Percentiles rank a stretch among this genome's conserved stretches.
phyloP scores from a whole-genome alignment of 2,888 invertebrate genomes.

The Alentia gelatinosa region DNA sequence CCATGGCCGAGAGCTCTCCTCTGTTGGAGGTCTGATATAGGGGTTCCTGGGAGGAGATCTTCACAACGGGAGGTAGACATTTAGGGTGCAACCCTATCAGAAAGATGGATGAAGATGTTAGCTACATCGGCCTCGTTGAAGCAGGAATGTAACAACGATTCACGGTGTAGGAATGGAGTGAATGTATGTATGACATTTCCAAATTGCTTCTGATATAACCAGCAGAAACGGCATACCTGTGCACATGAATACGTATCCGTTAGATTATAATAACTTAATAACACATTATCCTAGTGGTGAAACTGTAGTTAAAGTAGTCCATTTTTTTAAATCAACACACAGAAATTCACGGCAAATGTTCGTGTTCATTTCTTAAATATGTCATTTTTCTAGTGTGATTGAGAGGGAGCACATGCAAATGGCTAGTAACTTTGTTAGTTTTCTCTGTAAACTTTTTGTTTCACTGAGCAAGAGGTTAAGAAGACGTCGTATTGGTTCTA shows the following conservation, averaged over 20 bases:
- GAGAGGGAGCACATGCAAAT: no score
- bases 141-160: not conserved
- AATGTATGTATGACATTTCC: not conserved
- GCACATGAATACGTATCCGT: no score
- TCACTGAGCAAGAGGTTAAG: no score
- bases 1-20: not conserved
- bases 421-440: no score
- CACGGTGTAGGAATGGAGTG: not conserved
- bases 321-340: no score
- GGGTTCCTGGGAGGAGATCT: not conserved
- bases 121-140: not conserved
- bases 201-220: not conserved
- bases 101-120: constrained; percentile 11
- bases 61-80: constrained; percentile 12
- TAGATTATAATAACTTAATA: no score
- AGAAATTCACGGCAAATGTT: no score
- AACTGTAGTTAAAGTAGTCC: not conserved
- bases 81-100: not conserved
- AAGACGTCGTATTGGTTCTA: no score
- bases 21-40: not conserved
- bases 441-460: no score
- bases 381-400: no score
- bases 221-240: no score
- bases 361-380: no score
- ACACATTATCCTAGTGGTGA: not conserved